These are phyloP conservation scores for Arctocebus calabarensis DNA, from an alignment of 2,797 vertebrate species.

Conservation along the genomic window DNA sequence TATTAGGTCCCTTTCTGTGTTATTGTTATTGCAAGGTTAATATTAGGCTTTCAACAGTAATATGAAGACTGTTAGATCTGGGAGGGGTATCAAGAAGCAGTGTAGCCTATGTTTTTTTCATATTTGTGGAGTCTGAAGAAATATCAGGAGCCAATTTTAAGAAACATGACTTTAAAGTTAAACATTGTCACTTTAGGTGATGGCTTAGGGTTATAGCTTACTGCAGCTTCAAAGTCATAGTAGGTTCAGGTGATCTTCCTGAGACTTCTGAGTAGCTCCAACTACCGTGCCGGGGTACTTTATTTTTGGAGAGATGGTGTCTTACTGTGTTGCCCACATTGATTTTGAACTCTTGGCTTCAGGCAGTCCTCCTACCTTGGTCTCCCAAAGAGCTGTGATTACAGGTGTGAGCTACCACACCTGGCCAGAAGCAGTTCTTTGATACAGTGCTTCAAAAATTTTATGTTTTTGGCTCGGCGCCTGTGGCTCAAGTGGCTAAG, in stretches of 20 bases:
- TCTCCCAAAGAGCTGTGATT: neutral
- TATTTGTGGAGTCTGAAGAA: slow-evolving; percentile 15
- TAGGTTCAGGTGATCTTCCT: neutral
- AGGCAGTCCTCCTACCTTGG: neutral
- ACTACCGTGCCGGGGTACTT: neutral
- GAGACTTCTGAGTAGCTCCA: neutral
- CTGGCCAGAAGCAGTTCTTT: neutral
- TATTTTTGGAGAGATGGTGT: neutral
- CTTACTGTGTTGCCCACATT: neutral
- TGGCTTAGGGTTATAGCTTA: neutral
- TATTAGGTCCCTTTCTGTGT: neutral
- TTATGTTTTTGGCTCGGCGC: neutral
- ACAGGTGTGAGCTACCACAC: neutral
- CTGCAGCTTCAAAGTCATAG: no score
- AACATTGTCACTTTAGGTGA: neutral
- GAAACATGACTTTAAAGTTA: slow-evolving; percentile 54
- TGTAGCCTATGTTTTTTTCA: neutral
- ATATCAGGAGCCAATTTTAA: neutral
- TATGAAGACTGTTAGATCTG: neutral
- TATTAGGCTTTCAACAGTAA: neutral
- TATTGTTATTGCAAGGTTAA: neutral
- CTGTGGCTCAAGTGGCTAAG: no score
- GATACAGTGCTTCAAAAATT: neutral
- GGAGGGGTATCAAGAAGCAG: neutral
- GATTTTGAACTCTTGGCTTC: neutral